phyloP scores from a whole-genome alignment of 2,113 vertebrate species.

The Ciconia boyciana region DNA sequence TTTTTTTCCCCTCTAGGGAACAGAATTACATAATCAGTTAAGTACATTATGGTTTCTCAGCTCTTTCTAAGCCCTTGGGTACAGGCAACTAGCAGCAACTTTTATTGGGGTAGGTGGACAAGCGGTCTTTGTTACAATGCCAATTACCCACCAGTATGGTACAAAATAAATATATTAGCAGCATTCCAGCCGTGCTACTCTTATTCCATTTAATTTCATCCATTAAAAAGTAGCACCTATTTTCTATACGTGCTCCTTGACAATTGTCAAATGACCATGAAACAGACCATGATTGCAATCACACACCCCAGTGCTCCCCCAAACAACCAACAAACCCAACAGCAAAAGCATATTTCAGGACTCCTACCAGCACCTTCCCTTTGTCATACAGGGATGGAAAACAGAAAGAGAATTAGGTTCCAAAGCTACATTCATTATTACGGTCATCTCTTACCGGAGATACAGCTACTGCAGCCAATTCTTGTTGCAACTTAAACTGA shows the following conservation, averaged over 20 bases:
- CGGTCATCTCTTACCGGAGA: not conserved
- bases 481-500: constrained; percentile 29
- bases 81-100: not conserved
- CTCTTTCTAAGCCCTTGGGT: not conserved
- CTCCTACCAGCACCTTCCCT: not conserved
- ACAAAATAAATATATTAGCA: not conserved
- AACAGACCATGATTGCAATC: not conserved
- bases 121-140: not conserved
- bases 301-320: constrained; percentile 2
- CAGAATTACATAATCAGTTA: not conserved
- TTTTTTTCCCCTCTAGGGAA: constrained; percentile 1
- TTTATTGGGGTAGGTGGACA: not conserved
- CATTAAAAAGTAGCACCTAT: not conserved
- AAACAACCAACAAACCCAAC: not conserved
- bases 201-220: not conserved
- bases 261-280: not conserved
- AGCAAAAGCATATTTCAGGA: not conserved
- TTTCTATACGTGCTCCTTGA: not conserved
- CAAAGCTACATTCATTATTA: constrained; percentile 18
- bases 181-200: not conserved
- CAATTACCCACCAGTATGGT: not conserved
- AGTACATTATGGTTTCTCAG: not conserved
- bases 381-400: not conserved
- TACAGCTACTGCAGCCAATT: not conserved
- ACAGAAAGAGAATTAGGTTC: not conserved